Evolutionary conservation across 2,797 vertebrate genomes (phyloP), one percentile per base, ranked within the genome.

Genomic region (Sternotherus odoratus): DNA sequence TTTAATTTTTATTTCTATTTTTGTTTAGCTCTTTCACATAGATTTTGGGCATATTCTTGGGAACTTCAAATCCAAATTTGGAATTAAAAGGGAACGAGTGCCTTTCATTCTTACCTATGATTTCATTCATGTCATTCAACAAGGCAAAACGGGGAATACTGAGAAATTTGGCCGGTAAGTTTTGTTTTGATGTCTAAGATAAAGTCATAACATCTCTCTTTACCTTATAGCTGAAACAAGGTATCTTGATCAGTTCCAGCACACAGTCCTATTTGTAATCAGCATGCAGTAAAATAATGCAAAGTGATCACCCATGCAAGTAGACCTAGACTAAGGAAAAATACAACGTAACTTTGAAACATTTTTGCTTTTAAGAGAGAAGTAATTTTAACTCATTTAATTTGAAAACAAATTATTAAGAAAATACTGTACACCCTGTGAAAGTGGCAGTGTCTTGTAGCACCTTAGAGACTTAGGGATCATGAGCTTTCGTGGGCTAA

Each of bases 51-150:
- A 99, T 97, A 99, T 99, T 97, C 98, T 99, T 97, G 99, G 99
- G 85, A 99, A 99, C 98, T 99, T 99, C 97, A 99, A 99, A 93
- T 99, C 99, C 86, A 99, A 99, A 97, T 99, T 99, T 97, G 99
- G 99, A 96, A 99, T 99, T 98, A 99, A 99, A 98, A 99, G 99
- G 97, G 99, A 99, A 96, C 98, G 99, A 2, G 99, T 99, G 75
- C 99, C 99, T 83, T 99, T 99, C 96, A 99, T 99, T 98, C 99
- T 99, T 93, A 99, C 99, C 5, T 99, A 99, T 75, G 99, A 99
- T 98, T 99, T 99, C 97, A 99, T 99, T 98, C 99, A 99, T 39
- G 99, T 99, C 96, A 99, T 99, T 95, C 99, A 99, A 94, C 98
- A 99, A 98, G 99, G 99, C 87, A 99, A 99, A 98, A 99, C 99